Evolutionary conservation across 2,113 vertebrate species (phyloP).

Genomic region (Ptychochromis oligacanthus): DNA sequence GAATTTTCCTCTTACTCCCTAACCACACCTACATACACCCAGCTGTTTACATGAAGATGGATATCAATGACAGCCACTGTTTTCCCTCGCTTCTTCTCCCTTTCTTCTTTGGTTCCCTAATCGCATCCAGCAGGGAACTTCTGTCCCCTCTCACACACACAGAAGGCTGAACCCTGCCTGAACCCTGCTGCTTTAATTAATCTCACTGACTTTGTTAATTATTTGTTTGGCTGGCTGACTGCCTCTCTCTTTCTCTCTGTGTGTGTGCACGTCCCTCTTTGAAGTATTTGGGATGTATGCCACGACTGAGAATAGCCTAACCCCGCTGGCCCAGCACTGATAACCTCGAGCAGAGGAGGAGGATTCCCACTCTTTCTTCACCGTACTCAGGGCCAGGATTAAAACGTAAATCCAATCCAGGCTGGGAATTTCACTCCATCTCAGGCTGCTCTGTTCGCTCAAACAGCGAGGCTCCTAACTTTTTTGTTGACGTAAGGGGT

Average conservation of each 20-base stretch:
- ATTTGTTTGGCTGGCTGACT: slow-evolving; percentile 73
- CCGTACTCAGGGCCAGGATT: background rate
- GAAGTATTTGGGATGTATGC: slow-evolving; percentile 58
- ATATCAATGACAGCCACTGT: slow-evolving; percentile 75
- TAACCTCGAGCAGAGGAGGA: slow-evolving; percentile 45
- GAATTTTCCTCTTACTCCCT: background rate
- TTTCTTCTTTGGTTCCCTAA: slow-evolving; percentile 68
- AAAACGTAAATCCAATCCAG: background rate
- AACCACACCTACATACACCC: slow-evolving; percentile 27
- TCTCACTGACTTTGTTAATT: slow-evolving; percentile 78
- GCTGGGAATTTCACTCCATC: background rate
- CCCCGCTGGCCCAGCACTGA: slow-evolving; percentile 23
- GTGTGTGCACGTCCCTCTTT: slow-evolving; percentile 45
- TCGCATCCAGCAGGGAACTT: slow-evolving; percentile 64
- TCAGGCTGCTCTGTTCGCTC: background rate
- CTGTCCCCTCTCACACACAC: slow-evolving; percentile 46
- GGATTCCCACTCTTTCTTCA: slow-evolving; percentile 32
- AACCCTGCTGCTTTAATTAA: slow-evolving; percentile 78
- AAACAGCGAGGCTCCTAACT: background rate
- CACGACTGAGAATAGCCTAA: slow-evolving; percentile 53
- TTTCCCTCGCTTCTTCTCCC: slow-evolving; percentile 67
- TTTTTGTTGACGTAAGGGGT: background rate
- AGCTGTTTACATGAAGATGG: slow-evolving; percentile 80
- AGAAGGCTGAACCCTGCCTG: slow-evolving; percentile 76
- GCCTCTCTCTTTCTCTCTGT: slow-evolving; percentile 50